phyloP scores from a whole-genome alignment of 2,888 invertebrate genomes.

The Nephrotoma appendiculata region DNA sequence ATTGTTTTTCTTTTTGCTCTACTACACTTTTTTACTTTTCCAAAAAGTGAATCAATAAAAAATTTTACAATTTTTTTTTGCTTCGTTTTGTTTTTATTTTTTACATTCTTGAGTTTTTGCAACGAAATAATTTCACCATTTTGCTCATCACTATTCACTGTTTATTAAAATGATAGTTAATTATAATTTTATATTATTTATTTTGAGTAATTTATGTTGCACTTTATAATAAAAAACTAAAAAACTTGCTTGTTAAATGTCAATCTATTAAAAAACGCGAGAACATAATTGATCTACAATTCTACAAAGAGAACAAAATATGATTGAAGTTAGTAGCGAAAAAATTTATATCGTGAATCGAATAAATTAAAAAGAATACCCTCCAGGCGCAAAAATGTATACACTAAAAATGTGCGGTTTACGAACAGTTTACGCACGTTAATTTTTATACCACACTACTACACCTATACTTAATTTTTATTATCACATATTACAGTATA shows the following conservation, averaged over 20 bases:
- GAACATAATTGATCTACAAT: neutral
- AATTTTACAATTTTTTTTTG: neutral
- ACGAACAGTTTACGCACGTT: too few species aligned
- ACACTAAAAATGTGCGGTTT: too few species aligned
- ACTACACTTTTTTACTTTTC: neutral
- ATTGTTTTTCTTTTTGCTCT: neutral
- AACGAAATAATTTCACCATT: neutral
- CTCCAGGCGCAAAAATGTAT: too few species aligned
- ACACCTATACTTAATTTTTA: too few species aligned
- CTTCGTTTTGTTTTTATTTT: neutral
- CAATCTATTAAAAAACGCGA: neutral
- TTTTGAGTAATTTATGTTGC: neutral
- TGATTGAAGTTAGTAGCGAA: neutral
- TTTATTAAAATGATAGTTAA: neutral
- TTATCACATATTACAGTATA: too few species aligned
- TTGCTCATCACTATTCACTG: neutral
- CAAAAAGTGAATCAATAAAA: neutral
- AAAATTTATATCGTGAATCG: neutral
- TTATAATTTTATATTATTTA: neutral
- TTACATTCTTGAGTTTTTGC: neutral
- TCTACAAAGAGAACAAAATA: neutral
- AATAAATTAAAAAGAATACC: too few species aligned
- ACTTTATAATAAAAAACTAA: neutral
- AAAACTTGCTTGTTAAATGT: neutral
- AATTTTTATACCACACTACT: too few species aligned